Evolutionary conservation across 2,888 invertebrate species (phyloP).

Genomic region (Ennomos erosarius): DNA sequence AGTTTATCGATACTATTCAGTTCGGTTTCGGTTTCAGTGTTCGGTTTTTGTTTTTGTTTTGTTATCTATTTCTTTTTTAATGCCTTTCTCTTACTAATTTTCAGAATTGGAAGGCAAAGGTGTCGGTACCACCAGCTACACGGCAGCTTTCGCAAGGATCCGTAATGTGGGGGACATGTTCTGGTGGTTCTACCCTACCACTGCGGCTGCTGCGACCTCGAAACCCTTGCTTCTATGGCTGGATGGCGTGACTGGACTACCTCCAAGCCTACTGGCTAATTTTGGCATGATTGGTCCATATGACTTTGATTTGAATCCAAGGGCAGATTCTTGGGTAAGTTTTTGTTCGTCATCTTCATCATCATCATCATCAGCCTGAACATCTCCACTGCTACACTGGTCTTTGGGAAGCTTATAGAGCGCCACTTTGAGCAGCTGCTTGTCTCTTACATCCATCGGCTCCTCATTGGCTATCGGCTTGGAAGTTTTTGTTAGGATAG

Average conservation of each 20-base stretch:
- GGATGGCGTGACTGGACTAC: constrained; percentile 93
- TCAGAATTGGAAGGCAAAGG: constrained; percentile 62
- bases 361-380: too few relatives aligned
- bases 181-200: constrained; percentile 94
- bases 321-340: constrained; percentile 90
- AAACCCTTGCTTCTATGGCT: constrained; percentile 93
- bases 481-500: too few relatives aligned
- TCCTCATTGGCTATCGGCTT: too few relatives aligned
- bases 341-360: too few relatives aligned
- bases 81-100: constrained; percentile 20
- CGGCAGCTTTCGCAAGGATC: constrained; percentile 91
- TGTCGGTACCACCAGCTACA: constrained; percentile 87
- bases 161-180: constrained; percentile 91
- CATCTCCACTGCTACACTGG: too few relatives aligned
- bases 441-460: too few relatives aligned
- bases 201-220: constrained; percentile 76
- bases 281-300: constrained; percentile 93
- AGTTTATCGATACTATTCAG: too few relatives aligned
- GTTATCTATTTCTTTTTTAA: too few relatives aligned
- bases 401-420: too few relatives aligned
- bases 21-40: too few relatives aligned
- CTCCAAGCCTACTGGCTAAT: constrained; percentile 93
- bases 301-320: constrained; percentile 85
- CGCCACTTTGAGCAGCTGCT: too few relatives aligned
- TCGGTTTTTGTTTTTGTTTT: too few relatives aligned